These are phyloP conservation scores for Phalanger gymnotis DNA, from an alignment of 2,797 vertebrate species.

Conservation along the genomic window DNA sequence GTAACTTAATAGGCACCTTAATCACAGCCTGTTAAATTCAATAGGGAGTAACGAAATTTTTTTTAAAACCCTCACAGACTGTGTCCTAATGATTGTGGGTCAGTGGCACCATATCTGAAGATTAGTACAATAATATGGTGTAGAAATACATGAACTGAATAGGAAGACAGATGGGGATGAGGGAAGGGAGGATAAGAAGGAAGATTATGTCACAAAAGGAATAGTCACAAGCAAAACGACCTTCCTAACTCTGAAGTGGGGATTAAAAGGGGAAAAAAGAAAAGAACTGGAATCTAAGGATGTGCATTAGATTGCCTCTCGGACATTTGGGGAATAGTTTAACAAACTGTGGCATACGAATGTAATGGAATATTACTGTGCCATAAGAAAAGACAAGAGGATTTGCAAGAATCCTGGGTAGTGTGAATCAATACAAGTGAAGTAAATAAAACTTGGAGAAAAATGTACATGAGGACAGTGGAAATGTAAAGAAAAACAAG, in stretches of 20 bases:
- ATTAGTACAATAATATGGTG: background rate
- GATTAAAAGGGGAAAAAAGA: background rate
- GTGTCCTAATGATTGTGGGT: background rate
- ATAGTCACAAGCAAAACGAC: background rate
- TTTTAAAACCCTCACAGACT: background rate
- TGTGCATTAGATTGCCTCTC: background rate
- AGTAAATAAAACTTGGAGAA: background rate
- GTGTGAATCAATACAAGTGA: background rate
- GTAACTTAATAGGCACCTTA: background rate
- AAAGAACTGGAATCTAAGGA: background rate
- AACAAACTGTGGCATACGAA: background rate
- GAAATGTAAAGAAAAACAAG: background rate
- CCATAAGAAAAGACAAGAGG: background rate
- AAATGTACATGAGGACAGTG: background rate
- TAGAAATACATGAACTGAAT: background rate
- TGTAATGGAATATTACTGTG: background rate
- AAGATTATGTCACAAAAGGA: background rate
- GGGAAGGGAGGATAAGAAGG: background rate
- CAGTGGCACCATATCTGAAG: background rate
- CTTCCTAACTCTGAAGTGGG: background rate
- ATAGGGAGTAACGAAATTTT: background rate
- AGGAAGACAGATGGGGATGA: background rate
- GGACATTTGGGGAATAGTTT: background rate
- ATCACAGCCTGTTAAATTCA: background rate
- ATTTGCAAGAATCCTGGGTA: background rate